Evolutionary conservation across 1,140 invertebrate genomes (phyloP), one percentile per base, ranked within the genome.

Genomic region (Dendroctonus valens): DNA sequence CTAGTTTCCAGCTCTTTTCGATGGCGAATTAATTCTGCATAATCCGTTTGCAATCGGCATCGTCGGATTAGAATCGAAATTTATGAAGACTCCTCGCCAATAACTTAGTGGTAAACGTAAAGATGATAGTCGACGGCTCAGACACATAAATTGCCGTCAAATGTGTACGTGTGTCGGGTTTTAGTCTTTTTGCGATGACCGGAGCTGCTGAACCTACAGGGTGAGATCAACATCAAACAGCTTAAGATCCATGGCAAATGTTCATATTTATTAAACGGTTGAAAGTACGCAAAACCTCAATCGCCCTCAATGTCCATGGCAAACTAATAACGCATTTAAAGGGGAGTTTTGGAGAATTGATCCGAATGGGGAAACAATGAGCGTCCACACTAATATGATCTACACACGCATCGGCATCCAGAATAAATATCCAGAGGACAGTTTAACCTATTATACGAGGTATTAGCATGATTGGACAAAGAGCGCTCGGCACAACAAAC

Each of bases 401-500:
- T 50, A 63, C 60, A 54, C 54, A 53, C 41, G 50, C 51, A 54
- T 42, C 44, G 50, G 15, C 51, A 63, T 63, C 38, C 50, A 63
- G 54, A 63, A 63, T 63, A 55, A 63, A 63, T 54, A 55, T 41
- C 51, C 26, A 63, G 40, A 12, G 52, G 60, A 63, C 60, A 63
- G 51, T 63, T 63, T 54, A 54, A 37, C 60, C 60, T 40, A 52
- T 63, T 52, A 52, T 52, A 41, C 7, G 60, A 50, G 42, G 41
- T 41, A 63, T 63, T 63, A 63, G 60, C 51, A 53, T 55, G 60
- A 63, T 63, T 63, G 60, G 60, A 63, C 52, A 63, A 63, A 61
- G 48, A 61, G 48, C 46, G 59, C 26, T 41, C 42, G 41, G 60
- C 37, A 53, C 51, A 63, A 63, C 60, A 54, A 63, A 55, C 51